A percentile compares a stretch with the other conserved stretches of the same genome.
Evolutionary conservation across 2,888 invertebrate genomes (phyloP).

Genomic region (Clitarchus hookeri): DNA sequence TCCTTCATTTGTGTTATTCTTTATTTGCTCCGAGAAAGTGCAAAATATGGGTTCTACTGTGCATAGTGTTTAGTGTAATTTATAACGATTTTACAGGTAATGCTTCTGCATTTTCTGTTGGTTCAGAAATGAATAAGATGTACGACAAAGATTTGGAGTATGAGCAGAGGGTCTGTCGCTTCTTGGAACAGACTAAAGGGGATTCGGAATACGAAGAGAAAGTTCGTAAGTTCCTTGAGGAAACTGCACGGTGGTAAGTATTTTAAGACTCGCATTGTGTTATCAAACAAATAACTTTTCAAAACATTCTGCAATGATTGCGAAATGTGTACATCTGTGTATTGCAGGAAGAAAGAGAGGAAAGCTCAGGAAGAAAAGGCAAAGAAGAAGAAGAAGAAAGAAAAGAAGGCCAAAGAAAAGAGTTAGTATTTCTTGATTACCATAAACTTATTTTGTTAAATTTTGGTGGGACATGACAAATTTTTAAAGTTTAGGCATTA

Average conservation of each 20-base stretch:
- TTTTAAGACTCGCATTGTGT: constrained; percentile 12
- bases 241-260: constrained; percentile 70
- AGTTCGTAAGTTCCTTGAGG: constrained; percentile 83
- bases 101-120: constrained; percentile 29
- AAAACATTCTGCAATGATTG: not conserved
- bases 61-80: not conserved
- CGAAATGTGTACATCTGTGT: not conserved
- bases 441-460: not conserved
- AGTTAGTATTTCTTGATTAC: constrained; percentile 19
- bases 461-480: too few species aligned
- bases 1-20: too few species aligned
- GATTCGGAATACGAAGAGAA: constrained; percentile 86
- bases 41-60: too few species aligned
- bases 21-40: too few species aligned
- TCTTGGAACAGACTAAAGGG: constrained; percentile 75
- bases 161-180: constrained; percentile 71
- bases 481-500: too few species aligned
- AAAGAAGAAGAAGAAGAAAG: constrained; percentile 63
- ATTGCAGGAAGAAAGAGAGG: constrained; percentile 64
- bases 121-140: constrained; percentile 32
- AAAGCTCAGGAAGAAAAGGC: constrained; percentile 66
- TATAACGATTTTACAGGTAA: not conserved
- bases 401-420: constrained; percentile 52
- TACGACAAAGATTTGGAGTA: constrained; percentile 62
- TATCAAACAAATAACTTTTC: not conserved